Evolutionary conservation across 2,888 invertebrate species (phyloP).

Genomic region (Orthosia gothica): DNA sequence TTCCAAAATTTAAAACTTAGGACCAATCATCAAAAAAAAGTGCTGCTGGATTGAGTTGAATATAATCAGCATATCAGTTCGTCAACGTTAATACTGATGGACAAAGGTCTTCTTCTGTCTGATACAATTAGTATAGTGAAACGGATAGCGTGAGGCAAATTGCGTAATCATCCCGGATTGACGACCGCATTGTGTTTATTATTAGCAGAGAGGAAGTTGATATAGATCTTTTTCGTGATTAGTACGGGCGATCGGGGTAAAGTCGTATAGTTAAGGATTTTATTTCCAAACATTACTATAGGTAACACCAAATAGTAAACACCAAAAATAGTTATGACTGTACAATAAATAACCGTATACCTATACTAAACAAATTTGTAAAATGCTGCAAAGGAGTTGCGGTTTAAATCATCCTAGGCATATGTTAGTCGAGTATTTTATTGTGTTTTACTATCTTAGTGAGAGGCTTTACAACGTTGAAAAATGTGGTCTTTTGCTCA

Average conservation of each 20-base stretch:
- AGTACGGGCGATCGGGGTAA: neutral
- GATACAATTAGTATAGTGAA: neutral
- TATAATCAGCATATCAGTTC: neutral
- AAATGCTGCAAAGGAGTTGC: neutral
- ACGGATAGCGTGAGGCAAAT: slow-evolving; percentile 13
- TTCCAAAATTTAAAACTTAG: no score
- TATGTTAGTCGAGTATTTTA: no score
- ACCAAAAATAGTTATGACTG: no score
- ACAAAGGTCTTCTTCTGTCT: neutral
- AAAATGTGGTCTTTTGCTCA: no score
- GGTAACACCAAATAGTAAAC: no score
- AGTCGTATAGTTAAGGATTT: neutral
- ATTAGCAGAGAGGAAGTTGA: neutral
- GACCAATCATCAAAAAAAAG: no score
- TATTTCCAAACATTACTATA: neutral
- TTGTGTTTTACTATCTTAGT: neutral
- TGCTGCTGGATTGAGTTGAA: neutral
- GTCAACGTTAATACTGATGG: neutral
- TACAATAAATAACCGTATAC: no score
- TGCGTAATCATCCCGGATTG: slow-evolving; percentile 1
- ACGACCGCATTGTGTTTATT: neutral
- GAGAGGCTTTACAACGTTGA: neutral
- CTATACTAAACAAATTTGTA: no score
- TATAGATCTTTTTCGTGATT: neutral
- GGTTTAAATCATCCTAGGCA: neutral